phyloP scores from a whole-genome alignment of 2,888 invertebrate genomes.

The Epinotia bilunana region DNA sequence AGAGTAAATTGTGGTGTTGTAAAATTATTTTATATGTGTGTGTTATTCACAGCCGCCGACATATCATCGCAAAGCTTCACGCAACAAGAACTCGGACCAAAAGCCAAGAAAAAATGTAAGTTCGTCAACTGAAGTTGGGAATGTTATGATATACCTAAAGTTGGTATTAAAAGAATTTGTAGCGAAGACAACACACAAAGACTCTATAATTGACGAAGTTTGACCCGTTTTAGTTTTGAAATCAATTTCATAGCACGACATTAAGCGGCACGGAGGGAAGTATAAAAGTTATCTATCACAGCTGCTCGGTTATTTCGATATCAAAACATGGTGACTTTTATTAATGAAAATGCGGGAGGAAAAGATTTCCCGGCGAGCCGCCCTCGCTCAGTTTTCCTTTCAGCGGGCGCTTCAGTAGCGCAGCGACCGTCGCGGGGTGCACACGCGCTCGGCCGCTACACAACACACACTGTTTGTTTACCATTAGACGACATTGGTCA shows the following conservation, averaged over 20 bases:
- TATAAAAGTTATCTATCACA: slow-evolving; percentile 32
- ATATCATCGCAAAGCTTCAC: slow-evolving; percentile 60
- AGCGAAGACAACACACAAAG: neutral
- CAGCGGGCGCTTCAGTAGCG: slow-evolving; percentile 64
- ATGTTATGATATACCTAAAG: neutral
- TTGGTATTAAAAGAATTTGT: neutral
- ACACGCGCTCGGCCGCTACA: slow-evolving; percentile 58
- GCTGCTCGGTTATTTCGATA: slow-evolving; percentile 20
- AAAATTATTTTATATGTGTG: too few species aligned
- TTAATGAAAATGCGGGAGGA: slow-evolving; percentile 56
- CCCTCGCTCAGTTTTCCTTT: slow-evolving; percentile 58
- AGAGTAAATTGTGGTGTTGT: too few species aligned
- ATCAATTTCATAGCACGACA: slow-evolving; percentile 13
- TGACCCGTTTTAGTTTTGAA: slow-evolving; percentile 15
- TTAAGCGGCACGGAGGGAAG: slow-evolving; percentile 5
- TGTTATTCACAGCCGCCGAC: slow-evolving; percentile 58
- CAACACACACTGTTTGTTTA: slow-evolving; percentile 72
- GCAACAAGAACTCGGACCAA: slow-evolving; percentile 60
- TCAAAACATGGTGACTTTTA: slow-evolving; percentile 25
- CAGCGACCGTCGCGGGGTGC: slow-evolving; percentile 71
- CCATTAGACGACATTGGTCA: slow-evolving; percentile 62
- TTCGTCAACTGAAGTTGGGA: slow-evolving; percentile 18
- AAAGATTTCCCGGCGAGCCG: slow-evolving; percentile 59
- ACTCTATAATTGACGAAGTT: neutral
- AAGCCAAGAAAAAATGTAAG: slow-evolving; percentile 68